phyloP scores from a whole-genome alignment of 2,888 invertebrate species.

The Psococerastis gibbosa region DNA sequence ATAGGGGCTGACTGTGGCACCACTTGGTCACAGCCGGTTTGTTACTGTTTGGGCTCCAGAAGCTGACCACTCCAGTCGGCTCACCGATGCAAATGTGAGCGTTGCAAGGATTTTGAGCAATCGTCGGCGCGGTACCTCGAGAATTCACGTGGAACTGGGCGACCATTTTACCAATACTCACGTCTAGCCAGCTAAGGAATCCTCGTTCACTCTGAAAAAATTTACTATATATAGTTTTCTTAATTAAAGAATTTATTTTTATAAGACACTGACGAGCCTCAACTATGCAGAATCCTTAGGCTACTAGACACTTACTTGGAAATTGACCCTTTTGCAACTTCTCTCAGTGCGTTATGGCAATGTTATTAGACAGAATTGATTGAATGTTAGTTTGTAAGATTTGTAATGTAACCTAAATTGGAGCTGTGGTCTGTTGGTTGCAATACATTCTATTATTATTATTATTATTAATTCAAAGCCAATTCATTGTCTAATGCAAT shows the following conservation, averaged over 20 bases:
- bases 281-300: too few species aligned
- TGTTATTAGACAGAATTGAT: too few species aligned
- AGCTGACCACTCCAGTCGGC: constrained; percentile 53
- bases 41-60: constrained; percentile 84
- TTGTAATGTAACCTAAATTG: constrained; percentile 7
- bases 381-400: too few species aligned
- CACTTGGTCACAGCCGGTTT: constrained; percentile 81
- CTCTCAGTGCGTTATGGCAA: too few species aligned
- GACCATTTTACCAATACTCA: constrained; percentile 81
- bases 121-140: constrained; percentile 56
- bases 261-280: too few species aligned
- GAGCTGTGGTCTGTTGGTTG: too few species aligned
- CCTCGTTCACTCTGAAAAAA: constrained; percentile 54
- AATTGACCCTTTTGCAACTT: too few species aligned
- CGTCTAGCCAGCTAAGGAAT: constrained; percentile 79
- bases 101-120: constrained; percentile 90
- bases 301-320: too few species aligned
- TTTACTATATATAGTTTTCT: too few species aligned
- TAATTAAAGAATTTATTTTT: too few species aligned
- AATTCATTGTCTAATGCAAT: constrained; percentile 6
- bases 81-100: constrained; percentile 82
- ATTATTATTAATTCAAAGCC: constrained; percentile 1
- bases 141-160: constrained; percentile 49
- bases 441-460: too few species aligned
- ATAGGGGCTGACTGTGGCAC: constrained; percentile 68